Percentiles rank a stretch among this genome's conserved stretches.
Conservation (phyloP, 35 echinoderm and acorn worm species). For the Apostichopus japonicus region DNA sequence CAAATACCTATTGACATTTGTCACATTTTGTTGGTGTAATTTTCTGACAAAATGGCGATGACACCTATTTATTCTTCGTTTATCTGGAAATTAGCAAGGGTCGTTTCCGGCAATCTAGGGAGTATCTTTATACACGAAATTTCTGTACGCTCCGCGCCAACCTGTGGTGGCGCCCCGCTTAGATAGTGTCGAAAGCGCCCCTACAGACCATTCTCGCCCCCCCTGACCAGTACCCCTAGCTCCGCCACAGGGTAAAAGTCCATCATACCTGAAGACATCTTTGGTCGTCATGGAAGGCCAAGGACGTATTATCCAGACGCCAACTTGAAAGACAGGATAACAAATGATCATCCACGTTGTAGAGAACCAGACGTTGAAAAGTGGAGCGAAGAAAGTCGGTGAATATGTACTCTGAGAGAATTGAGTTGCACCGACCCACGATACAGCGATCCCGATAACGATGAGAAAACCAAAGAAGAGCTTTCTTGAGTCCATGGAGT, state of each 20-base stretch:
- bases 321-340: constrained; percentile 86
- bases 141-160: too few relatives aligned
- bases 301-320: constrained; percentile 54
- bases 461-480: constrained; percentile 76
- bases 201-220: too few relatives aligned
- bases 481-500: constrained; percentile 53
- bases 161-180: too few relatives aligned
- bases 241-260: neutral
- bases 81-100: too few relatives aligned
- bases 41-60: too few relatives aligned
- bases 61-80: too few relatives aligned
- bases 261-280: constrained; percentile 26
- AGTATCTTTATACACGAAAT: too few relatives aligned
- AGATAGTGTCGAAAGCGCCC: too few relatives aligned
- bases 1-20: too few relatives aligned
- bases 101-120: too few relatives aligned
- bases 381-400: constrained; percentile 81
- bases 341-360: constrained; percentile 91
- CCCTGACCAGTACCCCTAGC: too few relatives aligned
- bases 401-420: constrained; percentile 89
- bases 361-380: constrained; percentile 91
- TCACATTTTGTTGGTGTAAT: too few relatives aligned
- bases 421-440: constrained; percentile 92
- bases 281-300: constrained; percentile 52
- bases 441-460: constrained; percentile 84